Base-by-base conservation (phyloP, 1,140 invertebrate genomes). In the Tetramorium alpestre region DNA sequence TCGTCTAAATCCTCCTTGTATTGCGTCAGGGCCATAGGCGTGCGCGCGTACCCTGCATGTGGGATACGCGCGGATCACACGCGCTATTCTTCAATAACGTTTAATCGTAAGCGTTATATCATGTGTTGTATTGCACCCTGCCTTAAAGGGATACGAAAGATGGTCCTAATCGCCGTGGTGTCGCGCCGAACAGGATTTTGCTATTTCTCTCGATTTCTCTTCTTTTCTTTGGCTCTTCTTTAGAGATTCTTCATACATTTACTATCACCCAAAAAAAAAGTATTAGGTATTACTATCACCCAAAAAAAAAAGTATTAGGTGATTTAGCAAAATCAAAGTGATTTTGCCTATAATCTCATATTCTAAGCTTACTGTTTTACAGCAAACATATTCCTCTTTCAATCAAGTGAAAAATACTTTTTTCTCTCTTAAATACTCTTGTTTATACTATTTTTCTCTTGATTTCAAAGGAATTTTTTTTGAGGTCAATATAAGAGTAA, bases 141-240 rank as follows among this genome's bases (percentile, higher is more conserved):
- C 91, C 88, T 93, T 72, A 93, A 93, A 93, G 92, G 92, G 91
- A 93, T 88, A 82, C 76, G 10, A 47, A 87, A 85, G 81, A 86
- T 91, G 76, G 85, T 88, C 5, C 73, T 88, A 87, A 90, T 75
- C 77, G 73, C 78, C 73, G 10, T 85, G 33, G 25, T 25, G 18
- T 44, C 25, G 44, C 75, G 18, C 41, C 33, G 49, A 85, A 65
- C 49, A 77, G 82, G 33, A 44, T n/a, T 16, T 58, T 47, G 18
- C 25, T n/a, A 0, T 6, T 49, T 44, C 41, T 18, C 22, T 22
- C 22, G 22, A 2, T 33, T 33, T 33, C 28, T 28, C 54, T 33
- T 2, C 13, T 22, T 47, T n/a, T 77, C 54, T 60, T 47, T 76
- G n/a, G 3, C 38, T 33, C 33, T 54, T 67, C 13, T 38, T 6